Evolutionary conservation across 1,140 invertebrate species (phyloP), one percentile per base, ranked within the genome.

Genomic region (Globodera ellingtonae): DNA sequence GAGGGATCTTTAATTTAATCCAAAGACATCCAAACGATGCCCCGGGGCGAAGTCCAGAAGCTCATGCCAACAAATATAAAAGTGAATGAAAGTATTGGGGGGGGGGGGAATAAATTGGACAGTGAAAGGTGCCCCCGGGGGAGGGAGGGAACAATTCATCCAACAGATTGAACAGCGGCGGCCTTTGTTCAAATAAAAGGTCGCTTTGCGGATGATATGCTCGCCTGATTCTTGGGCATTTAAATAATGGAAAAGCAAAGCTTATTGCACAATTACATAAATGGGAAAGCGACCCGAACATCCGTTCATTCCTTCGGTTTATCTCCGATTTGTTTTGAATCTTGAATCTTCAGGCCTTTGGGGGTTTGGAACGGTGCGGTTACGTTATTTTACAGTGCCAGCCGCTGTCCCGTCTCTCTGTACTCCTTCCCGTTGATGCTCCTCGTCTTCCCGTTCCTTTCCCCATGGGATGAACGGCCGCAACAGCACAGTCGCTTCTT

Each of bases 371-470:
- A 35, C 35, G 35, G 35, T 35, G 35, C 35, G 35, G 35, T 56
- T 2, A n/a, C 24, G 6, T 35, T 75, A 10, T 4, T n/a, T 21
- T 50, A 24, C 24, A 44, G 24, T 70, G 15, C 35, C 44, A 62
- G 62, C 21, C 50, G 24, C 7, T 77, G 65, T 6, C 24, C 35
- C 15, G 75, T 62, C 24, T 77, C 75, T 48, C 48, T 77, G 35
- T 77, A 77, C n/a, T 77, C 59, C 47, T 77, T 77, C 48, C 75
- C 75, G 75, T 77, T 77, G 48, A 67, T 50, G 50, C 44, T 65
- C 69, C 56, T 69, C 24, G 56, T 70, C 18, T 77, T 77, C 21
- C 10, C 75, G 24, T 35, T 65, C 18, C 69, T 62, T 21, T 77
- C 75, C 46, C 44, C 69, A 3, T 7, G 65, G 10, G 65, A 21